Evolutionary conservation across 2,888 invertebrate genomes (phyloP).

Genomic region (Nomada fabriciana): DNA sequence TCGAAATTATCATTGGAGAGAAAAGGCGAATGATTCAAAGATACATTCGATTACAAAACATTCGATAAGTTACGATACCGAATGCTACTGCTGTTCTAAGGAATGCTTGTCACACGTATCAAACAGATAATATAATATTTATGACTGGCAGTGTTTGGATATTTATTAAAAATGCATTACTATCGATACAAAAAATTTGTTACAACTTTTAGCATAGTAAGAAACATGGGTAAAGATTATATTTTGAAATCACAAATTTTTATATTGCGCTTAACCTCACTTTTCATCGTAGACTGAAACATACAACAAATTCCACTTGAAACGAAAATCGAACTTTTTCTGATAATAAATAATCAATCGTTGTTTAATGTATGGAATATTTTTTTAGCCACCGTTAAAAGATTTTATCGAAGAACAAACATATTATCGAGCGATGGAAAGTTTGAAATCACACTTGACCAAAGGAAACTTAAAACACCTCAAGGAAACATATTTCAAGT

Average conservation of each 20-base stretch:
- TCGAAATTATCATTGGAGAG: not conserved
- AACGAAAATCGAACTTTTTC: not conserved
- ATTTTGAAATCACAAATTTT: conserved; percentile 16
- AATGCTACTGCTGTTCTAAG: not conserved
- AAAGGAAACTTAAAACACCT: conserved; percentile 95
- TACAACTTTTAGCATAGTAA: conserved; percentile 49
- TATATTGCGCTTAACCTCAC: conserved; percentile 25
- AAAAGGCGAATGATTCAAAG: not conserved
- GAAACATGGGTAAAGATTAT: conserved; percentile 71
- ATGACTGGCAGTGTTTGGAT: conserved; percentile 3
- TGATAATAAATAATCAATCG: not conserved
- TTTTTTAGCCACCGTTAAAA: conserved; percentile 86
- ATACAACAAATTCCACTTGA: not conserved
- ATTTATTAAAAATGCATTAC: conserved; percentile 54
- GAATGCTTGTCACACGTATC: conserved; percentile 10
- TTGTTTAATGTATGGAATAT: not conserved
- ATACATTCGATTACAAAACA: conserved; percentile 1
- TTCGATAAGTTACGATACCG: not conserved
- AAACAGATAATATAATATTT: conserved; percentile 33
- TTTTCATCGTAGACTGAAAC: not conserved
- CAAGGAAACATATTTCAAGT: conserved; percentile 91
- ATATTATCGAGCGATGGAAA: conserved; percentile 89
- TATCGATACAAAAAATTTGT: conserved; percentile 56
- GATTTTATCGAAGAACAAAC: conserved; percentile 91
- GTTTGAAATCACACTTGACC: conserved; percentile 95